Conservation (phyloP, 2,797 vertebrate genomes). For the Coilia nasus region DNA sequence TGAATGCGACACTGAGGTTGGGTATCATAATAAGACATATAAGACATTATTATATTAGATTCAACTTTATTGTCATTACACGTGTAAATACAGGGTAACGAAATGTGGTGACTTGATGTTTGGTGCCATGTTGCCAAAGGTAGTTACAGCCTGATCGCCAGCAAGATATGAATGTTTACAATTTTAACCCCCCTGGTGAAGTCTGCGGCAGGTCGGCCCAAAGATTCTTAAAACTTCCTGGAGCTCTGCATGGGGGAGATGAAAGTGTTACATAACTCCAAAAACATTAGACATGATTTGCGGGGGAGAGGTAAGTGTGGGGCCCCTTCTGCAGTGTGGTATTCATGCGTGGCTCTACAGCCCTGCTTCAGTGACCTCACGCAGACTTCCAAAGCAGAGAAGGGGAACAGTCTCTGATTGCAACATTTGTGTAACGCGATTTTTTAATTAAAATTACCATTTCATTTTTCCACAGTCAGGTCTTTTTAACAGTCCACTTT, state of each 20-base stretch:
- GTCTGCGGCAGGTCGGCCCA: not conserved
- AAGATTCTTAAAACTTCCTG: not conserved
- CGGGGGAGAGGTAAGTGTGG: not conserved
- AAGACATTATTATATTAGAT: too few species aligned
- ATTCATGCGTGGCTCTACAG: not conserved
- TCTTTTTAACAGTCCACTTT: not conserved
- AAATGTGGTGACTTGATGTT: too few species aligned
- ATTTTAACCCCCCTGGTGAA: too few species aligned
- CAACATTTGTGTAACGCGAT: not conserved
- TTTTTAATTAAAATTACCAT: not conserved
- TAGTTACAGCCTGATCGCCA: too few species aligned
- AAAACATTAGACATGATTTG: not conserved
- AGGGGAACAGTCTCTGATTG: not conserved
- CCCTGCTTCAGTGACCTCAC: not conserved
- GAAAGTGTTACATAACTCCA: not conserved
- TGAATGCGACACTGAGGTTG: too few species aligned
- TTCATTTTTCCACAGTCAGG: not conserved
- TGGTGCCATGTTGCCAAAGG: too few species aligned
- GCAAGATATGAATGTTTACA: too few species aligned
- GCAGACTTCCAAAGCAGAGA: not conserved
- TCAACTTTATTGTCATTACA: too few species aligned
- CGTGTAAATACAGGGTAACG: too few species aligned
- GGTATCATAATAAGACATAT: too few species aligned
- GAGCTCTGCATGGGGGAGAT: not conserved
- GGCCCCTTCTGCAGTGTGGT: not conserved